A percentile compares a stretch with the other conserved stretches of the same genome.
Conservation (phyloP, 2,888 invertebrate genomes). For the Tetrapedia diversipes region DNA sequence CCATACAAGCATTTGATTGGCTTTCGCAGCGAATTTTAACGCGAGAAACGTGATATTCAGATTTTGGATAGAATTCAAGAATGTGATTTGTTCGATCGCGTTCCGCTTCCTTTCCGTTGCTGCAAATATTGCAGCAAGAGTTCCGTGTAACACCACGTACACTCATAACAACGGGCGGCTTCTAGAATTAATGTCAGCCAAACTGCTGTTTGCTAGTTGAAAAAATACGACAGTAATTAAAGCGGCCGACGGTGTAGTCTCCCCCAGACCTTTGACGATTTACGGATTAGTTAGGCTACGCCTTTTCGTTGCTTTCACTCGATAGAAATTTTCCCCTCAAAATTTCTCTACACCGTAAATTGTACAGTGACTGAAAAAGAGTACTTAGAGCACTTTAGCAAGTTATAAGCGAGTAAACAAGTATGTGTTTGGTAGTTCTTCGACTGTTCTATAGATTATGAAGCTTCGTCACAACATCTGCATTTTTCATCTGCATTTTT, state of each 20-base stretch:
- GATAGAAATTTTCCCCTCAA: too few relatives aligned
- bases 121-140: conserved; percentile 14
- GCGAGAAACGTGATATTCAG: background rate
- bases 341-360: too few relatives aligned
- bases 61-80: conserved; percentile 28
- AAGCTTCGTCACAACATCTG: too few relatives aligned
- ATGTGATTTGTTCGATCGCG: conserved; percentile 13
- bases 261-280: background rate
- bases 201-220: conserved; percentile 19
- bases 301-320: too few relatives aligned
- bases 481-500: too few relatives aligned
- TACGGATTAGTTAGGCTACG: conserved; percentile 1
- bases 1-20: background rate
- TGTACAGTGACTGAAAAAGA: too few relatives aligned
- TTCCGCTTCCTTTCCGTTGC: background rate
- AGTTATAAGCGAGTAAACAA: too few relatives aligned
- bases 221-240: conserved; percentile 35
- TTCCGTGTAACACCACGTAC: background rate
- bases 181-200: conserved; percentile 16
- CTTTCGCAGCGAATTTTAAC: background rate
- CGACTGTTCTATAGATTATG: too few relatives aligned
- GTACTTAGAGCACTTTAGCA: too few relatives aligned
- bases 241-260: background rate
- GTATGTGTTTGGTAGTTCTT: too few relatives aligned
- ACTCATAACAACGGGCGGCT: conserved; percentile 14